A percentile compares a stretch with the other conserved stretches of the same genome.
These are phyloP conservation scores for Procapra przewalskii DNA, from an alignment of 2,113 vertebrate species.

Conservation along the genomic window DNA sequence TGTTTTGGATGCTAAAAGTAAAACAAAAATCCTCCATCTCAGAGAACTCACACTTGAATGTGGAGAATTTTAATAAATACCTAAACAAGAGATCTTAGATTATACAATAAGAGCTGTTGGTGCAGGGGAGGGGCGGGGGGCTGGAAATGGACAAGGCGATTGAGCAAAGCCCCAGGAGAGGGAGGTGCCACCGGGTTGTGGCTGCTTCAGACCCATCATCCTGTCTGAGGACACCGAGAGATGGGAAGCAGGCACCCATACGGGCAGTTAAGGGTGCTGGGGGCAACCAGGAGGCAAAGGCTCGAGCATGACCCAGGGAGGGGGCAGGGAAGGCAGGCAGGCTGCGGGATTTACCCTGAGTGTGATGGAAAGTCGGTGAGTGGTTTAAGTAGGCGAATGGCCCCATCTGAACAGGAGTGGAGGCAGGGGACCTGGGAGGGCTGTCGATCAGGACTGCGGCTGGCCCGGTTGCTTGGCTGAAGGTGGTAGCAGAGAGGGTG, in stretches of 20 bases:
- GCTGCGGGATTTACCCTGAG: neutral
- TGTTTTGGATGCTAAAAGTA: neutral
- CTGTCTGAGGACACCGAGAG: neutral
- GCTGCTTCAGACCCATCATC: neutral
- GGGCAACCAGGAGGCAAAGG: neutral
- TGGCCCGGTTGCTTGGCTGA: too few relatives aligned
- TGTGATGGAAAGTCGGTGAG: neutral
- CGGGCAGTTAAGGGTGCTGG: neutral
- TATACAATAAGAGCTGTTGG: neutral
- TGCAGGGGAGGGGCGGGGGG: rapidly evolving
- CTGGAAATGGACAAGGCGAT: neutral
- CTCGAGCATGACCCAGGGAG: neutral
- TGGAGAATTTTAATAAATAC: neutral
- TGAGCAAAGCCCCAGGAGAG: neutral
- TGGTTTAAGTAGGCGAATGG: neutral
- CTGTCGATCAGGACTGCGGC: neutral
- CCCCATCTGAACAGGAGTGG: neutral
- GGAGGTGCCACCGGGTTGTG: neutral
- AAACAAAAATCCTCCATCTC: neutral
- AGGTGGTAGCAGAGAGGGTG: neutral
- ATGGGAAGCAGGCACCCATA: neutral
- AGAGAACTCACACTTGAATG: neutral
- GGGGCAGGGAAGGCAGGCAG: neutral
- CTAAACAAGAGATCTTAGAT: neutral
- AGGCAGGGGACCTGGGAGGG: neutral